These are phyloP conservation scores for Hippocampus barbouri DNA, from an alignment of 2,113 vertebrate species.

Conservation along the genomic window DNA sequence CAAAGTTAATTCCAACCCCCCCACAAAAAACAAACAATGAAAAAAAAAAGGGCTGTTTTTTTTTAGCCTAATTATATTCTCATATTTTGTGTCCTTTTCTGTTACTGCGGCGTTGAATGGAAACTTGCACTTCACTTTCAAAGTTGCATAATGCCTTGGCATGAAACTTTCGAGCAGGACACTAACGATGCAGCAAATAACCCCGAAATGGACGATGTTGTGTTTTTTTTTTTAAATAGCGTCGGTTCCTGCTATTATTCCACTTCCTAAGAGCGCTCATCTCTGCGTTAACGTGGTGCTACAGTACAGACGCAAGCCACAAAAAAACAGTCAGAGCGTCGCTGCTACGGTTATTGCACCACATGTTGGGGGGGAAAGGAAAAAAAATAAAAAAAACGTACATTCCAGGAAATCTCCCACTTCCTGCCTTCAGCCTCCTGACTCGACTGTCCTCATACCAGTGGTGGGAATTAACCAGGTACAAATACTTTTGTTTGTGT, in stretches of 20 bases:
- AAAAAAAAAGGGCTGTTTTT: too few relatives aligned
- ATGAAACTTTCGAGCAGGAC: constrained; percentile 8
- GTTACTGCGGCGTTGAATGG: not conserved
- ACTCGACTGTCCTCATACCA: constrained; percentile 60
- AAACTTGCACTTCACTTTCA: not conserved
- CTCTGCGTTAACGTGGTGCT: constrained; percentile 27
- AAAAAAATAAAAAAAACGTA: constrained; percentile 70
- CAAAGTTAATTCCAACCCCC: too few relatives aligned
- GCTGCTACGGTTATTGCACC: constrained; percentile 70
- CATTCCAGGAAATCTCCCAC: constrained; percentile 82
- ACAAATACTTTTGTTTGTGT: not conserved
- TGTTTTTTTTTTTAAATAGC: constrained; percentile 1
- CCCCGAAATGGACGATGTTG: not conserved
- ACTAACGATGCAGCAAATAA: constrained; percentile 19
- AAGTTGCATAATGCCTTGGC: not conserved
- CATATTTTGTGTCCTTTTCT: not conserved
- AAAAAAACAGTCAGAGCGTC: constrained; percentile 54
- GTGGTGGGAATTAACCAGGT: not conserved
- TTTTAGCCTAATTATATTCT: too few relatives aligned
- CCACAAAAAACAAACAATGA: too few relatives aligned
- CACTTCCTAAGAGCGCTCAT: constrained; percentile 28
- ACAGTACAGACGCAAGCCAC: constrained; percentile 27
- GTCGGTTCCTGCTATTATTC: constrained; percentile 33
- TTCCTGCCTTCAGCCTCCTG: constrained; percentile 71
- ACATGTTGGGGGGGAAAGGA: constrained; percentile 53